These are phyloP conservation scores for Dromiciops gliroides DNA, from an alignment of 2,113 vertebrate genomes.

Conservation along the genomic window DNA sequence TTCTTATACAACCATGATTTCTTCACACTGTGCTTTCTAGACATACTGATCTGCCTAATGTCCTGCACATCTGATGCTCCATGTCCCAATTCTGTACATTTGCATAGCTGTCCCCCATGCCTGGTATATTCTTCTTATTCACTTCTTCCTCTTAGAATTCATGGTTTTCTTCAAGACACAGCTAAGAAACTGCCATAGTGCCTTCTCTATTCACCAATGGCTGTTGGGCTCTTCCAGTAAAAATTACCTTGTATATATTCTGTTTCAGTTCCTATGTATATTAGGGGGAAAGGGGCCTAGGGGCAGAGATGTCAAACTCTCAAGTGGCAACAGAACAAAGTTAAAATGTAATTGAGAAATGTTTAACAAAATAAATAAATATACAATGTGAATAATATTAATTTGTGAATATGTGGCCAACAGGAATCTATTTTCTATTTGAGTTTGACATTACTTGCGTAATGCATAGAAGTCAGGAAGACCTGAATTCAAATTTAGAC, in stretches of 20 bases:
- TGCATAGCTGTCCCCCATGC: background rate
- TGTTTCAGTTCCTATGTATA: background rate
- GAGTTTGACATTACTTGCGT: background rate
- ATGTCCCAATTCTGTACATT: background rate
- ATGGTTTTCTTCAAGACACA: background rate
- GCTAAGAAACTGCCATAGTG: background rate
- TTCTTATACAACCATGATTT: background rate
- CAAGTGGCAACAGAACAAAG: background rate
- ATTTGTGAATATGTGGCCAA: background rate
- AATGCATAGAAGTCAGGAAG: background rate
- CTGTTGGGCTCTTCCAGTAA: background rate
- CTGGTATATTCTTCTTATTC: background rate
- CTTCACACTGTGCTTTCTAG: background rate
- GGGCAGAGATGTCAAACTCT: background rate
- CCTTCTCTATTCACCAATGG: background rate
- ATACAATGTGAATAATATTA: background rate
- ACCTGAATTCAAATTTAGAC: background rate
- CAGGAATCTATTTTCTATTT: background rate
- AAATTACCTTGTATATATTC: background rate
- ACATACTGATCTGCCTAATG: background rate
- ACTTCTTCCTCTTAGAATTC: background rate
- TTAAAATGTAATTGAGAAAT: background rate
- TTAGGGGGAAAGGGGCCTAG: too few species aligned
- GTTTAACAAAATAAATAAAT: background rate
- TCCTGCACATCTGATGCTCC: background rate